Evolutionary conservation across 2,797 vertebrate genomes (phyloP), one percentile per base, ranked within the genome.

Genomic region (Erethizon dorsatum): DNA sequence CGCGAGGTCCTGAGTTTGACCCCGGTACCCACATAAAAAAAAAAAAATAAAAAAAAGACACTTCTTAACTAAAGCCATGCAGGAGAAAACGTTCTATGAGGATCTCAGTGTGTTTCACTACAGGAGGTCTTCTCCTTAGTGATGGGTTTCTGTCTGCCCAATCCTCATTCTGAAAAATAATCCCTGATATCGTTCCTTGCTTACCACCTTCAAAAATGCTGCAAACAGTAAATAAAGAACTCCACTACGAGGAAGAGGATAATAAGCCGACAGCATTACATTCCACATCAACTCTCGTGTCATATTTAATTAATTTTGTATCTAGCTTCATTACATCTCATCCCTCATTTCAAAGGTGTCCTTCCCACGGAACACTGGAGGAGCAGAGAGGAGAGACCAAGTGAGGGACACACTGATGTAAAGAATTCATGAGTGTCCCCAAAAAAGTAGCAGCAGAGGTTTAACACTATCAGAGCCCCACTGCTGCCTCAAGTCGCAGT

Each of bases 261-360:
- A 10, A 54, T 5, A 3, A 24, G 93, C 95, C 65, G 77, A 91
- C n/a, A 6, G 93, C 95, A 98, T 96, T 79, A 96, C 41, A 47
- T 97, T 95, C 97, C 96, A 89, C 94, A 94, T 97, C 71, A 94
- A 85, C 96, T 97, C 93, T 90, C 13, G 77, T 98, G 97, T 98
- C 98, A 93, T 90, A 95, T 98, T 97, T 97, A 97, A 98, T 98
- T 98, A 98, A 98, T 98, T 97, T 96, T 1, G 0, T 95, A 96
- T 97, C 94, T 97, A 41, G 94, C 77, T 97, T 98, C 95, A 95
- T 98, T 98, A 97, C 31, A 0, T 96, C 95, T 97, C 97, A 95
- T 97, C 91, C 67, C 45, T 97, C 94, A 92, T 97, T 96, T 98
- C 96, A 97, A 95, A 98, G 91, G 80, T 94, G 97, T 97, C 98